A percentile compares a stretch with the other conserved stretches of the same genome.
phyloP scores from a whole-genome alignment of 1,140 invertebrate genomes.

The Lasaia peninsularis region DNA sequence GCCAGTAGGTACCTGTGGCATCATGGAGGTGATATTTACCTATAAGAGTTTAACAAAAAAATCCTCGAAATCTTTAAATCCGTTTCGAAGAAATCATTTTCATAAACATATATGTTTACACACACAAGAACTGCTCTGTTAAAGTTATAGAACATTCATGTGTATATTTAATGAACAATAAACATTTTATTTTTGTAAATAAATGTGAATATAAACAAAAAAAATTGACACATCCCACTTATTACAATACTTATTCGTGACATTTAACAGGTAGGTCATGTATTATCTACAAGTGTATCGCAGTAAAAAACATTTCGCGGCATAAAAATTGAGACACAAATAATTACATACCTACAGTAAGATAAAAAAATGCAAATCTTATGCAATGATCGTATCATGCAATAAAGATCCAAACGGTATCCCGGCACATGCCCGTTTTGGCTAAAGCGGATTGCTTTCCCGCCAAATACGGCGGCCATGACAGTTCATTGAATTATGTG shows the following conservation, averaged over 20 bases:
- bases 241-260: background rate
- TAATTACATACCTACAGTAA: constrained; percentile 18
- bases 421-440: constrained; percentile 55
- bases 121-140: too few species aligned
- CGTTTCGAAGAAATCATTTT: too few species aligned
- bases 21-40: too few species aligned
- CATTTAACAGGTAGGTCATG: background rate
- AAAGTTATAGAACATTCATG: too few species aligned
- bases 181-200: too few species aligned
- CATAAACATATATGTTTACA: too few species aligned
- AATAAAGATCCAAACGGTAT: constrained; percentile 61
- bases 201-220: too few species aligned
- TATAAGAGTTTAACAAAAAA: too few species aligned
- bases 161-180: too few species aligned
- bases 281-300: background rate
- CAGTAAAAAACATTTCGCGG: background rate
- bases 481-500: constrained; percentile 72
- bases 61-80: too few species aligned
- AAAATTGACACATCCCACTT: too few species aligned
- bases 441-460: constrained; percentile 71
- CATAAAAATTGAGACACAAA: constrained; percentile 21
- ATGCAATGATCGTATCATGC: constrained; percentile 58
- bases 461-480: constrained; percentile 69
- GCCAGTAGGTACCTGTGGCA: too few species aligned
- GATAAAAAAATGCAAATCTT: constrained; percentile 62